Evolutionary conservation across 1,140 invertebrate genomes (phyloP).

Genomic region (Neodiprion virginianus): DNA sequence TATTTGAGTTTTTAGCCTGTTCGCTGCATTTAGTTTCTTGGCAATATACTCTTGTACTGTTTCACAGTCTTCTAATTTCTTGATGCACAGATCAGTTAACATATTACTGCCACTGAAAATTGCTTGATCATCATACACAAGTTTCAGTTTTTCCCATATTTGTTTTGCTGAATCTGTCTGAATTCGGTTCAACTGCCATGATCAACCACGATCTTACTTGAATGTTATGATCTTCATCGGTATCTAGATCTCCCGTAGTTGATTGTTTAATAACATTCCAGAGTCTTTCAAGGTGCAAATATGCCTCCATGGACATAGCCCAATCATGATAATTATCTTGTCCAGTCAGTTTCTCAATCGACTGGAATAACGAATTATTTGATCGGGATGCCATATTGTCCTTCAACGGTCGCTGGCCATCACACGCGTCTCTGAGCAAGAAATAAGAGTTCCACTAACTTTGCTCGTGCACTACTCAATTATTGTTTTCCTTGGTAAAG

Average conservation of each 20-base stretch:
- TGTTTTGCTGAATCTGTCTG: neutral
- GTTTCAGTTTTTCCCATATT: neutral
- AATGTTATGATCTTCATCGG: neutral
- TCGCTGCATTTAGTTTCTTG: constrained; percentile 33
- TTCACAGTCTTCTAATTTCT: constrained; percentile 22
- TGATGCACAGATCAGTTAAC: neutral
- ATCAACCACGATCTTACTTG: neutral
- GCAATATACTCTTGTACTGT: constrained; percentile 38
- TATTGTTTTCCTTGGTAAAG: neutral
- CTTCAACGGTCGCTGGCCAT: neutral
- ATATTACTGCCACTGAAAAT: neutral
- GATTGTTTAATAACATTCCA: neutral
- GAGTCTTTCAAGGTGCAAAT: neutral
- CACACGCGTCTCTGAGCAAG: neutral
- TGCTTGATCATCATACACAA: neutral
- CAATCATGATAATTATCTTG: neutral
- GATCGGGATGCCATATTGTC: neutral
- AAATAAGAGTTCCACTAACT: neutral
- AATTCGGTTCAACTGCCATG: neutral
- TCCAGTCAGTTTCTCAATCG: neutral
- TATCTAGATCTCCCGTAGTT: neutral
- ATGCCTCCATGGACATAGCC: neutral
- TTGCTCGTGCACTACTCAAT: neutral
- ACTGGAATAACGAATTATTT: neutral
- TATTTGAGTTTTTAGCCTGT: constrained; percentile 36